Percentiles rank a stretch among this genome's conserved stretches.
Evolutionary conservation across 2,113 vertebrate species (phyloP).

Genomic region (Loxodonta africana): DNA sequence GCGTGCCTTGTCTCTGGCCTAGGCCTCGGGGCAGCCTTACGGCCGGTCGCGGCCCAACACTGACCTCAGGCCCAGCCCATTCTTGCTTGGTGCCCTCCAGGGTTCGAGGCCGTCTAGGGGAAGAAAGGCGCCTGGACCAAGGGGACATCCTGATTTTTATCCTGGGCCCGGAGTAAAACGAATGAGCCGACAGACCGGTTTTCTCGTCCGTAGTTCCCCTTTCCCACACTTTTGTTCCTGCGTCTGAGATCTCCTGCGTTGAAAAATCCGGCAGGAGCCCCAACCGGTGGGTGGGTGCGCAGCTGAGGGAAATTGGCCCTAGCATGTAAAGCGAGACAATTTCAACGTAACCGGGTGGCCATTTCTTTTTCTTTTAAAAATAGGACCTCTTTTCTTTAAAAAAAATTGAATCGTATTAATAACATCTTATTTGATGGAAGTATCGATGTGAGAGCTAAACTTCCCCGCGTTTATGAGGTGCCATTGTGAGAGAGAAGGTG

Average conservation of each 20-base stretch:
- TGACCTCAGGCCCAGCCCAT: neutral
- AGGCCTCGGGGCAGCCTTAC: neutral
- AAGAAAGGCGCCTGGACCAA: neutral
- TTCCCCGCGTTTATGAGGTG: neutral
- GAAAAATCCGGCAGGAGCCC: neutral
- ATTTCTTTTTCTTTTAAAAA: neutral
- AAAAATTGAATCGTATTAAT: neutral
- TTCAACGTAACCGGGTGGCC: neutral
- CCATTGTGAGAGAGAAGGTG: neutral
- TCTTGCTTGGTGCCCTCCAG: neutral
- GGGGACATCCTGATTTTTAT: neutral
- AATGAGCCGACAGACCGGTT: neutral
- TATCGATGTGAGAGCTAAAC: neutral
- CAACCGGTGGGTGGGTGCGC: neutral
- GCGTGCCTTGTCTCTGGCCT: neutral
- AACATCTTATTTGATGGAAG: neutral
- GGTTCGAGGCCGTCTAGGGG: constrained; percentile 9
- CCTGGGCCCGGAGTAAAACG: constrained; percentile 50
- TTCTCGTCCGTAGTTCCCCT: neutral
- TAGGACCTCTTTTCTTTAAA: neutral
- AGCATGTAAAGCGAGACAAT: neutral
- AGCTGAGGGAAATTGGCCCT: neutral
- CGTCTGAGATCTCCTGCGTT: neutral
- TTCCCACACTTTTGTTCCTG: neutral
- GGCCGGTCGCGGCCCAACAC: neutral